These are phyloP conservation scores for Sepiola atlantica DNA, from an alignment of 2,888 invertebrate species.

Conservation along the genomic window DNA sequence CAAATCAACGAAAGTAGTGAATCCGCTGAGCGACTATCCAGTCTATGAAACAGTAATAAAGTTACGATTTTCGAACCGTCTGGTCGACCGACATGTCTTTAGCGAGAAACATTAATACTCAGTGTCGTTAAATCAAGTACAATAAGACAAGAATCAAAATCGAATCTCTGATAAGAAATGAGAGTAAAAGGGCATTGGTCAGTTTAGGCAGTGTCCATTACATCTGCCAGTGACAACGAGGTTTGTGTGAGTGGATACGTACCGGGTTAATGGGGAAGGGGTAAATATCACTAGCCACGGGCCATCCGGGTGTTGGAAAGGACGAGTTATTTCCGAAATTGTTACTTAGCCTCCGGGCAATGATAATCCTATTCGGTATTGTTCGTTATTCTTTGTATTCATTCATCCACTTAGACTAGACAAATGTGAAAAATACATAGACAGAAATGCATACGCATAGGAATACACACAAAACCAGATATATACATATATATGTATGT, in stretches of 20 bases:
- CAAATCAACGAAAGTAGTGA: background rate
- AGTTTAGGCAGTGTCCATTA: slow-evolving; percentile 16
- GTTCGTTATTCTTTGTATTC: background rate
- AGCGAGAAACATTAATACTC: background rate
- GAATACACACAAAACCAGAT: background rate
- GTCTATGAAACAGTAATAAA: background rate
- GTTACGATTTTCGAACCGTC: background rate
- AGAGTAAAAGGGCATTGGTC: background rate
- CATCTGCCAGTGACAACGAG: background rate
- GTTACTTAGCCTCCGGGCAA: background rate
- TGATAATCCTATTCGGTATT: background rate
- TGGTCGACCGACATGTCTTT: background rate
- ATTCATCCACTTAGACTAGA: background rate
- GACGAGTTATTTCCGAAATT: background rate
- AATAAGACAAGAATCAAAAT: slow-evolving; percentile 1
- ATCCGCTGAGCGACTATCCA: background rate
- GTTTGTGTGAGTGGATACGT: background rate
- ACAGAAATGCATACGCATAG: background rate
- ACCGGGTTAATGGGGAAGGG: background rate
- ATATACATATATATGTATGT: background rate
- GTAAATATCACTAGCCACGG: background rate
- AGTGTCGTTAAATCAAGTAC: background rate
- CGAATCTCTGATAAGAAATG: background rate
- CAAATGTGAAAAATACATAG: background rate
- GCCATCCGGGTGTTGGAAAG: background rate